A percentile compares a stretch with the other conserved stretches of the same genome.
phyloP scores from a whole-genome alignment of 2,113 vertebrate genomes.

The Poeciliopsis prolifica region DNA sequence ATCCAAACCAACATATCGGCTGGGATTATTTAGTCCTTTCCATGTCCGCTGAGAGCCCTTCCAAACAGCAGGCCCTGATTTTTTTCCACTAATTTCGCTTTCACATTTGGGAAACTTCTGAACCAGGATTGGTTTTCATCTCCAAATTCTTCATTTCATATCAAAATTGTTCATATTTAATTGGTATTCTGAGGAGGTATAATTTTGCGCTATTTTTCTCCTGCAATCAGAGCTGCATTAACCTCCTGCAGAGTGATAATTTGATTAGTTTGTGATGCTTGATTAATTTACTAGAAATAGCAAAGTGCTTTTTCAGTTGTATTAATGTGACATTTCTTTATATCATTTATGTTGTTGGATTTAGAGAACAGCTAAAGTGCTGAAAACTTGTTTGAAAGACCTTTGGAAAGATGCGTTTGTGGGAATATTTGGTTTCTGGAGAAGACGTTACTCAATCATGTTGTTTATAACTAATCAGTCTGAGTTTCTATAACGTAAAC shows the following conservation, averaged over 20 bases:
- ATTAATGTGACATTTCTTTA: background rate
- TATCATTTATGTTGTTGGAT: background rate
- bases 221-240: background rate
- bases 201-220: background rate
- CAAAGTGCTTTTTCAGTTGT: background rate
- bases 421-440: too few relatives aligned
- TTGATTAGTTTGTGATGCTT: background rate
- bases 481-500: background rate
- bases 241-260: background rate
- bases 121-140: background rate
- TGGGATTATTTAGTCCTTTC: background rate
- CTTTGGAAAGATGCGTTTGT: too few relatives aligned
- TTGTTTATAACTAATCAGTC: background rate
- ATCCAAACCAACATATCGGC: conserved; percentile 1
- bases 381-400: too few relatives aligned
- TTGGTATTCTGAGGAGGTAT: background rate
- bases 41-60: background rate
- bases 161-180: background rate
- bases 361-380: background rate
- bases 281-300: background rate
- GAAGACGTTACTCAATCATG: background rate
- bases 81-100: background rate
- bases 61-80: background rate
- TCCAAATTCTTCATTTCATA: background rate
- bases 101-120: background rate